Base-by-base conservation (phyloP, 2,113 vertebrate genomes). In the Podarcis muralis region DNA sequence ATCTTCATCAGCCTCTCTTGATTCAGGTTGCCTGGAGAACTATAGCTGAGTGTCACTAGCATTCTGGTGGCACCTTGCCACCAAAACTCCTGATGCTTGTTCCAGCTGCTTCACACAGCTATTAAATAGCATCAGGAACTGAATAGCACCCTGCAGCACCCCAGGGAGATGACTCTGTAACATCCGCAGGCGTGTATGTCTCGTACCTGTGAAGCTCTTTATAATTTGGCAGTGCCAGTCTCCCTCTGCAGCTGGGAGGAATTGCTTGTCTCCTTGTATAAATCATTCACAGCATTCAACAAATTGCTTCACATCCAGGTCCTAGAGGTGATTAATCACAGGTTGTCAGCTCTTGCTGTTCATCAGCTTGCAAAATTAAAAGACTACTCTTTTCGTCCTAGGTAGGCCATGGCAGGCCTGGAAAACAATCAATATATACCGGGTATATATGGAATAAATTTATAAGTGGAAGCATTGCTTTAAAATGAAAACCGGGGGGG, bases 301-400 rank as follows among this genome's bases (percentile, higher is more conserved):
- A 91, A 93, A 86, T 87, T 93, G 93, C 82, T 92, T 90, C 53
- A 68, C 85, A 90, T 92, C 86, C 89, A 78, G 87, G 90, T 92
- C 92, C 92, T 84, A 82, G 90, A 90, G 90, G 87, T 89, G 88
- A 91, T 94, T 94, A 90, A 95, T 95, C 94, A 93, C 81, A 80
- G 87, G 90, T 62, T 93, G 87, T 81, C 91, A 92, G n/a, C 85
- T 92, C 83, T 15, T 76, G 72, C 71, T 87, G 2, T 83, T 92
- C 86, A 92, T 90, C 30, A 94, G 72, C 87, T 89, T 85, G 89
- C 80, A 90, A 84, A 48, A 92, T 90, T 94, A 32, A 92, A 94
- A 85, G n/a, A 57, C 15, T 91, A 86, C 87, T 93, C 87, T 94
- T 93, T 81, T 48, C 81, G 92, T 91, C 87, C 91, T 83, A 84